These are phyloP conservation scores for Drosophila baimaii DNA, from an alignment of 1,140 invertebrate species.

Conservation along the genomic window DNA sequence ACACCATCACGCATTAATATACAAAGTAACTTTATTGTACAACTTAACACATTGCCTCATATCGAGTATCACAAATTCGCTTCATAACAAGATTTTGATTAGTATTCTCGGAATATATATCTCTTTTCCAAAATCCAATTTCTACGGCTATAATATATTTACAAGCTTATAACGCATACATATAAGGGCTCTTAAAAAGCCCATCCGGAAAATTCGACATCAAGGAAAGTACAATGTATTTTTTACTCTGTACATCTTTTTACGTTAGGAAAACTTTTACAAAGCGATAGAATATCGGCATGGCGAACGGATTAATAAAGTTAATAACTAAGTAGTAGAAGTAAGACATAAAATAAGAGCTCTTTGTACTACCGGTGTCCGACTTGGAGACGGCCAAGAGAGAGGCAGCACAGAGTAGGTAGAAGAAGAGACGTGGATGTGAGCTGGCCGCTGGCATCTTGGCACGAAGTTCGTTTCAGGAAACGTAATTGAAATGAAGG, in stretches of 20 bases:
- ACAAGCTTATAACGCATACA: conserved; percentile 41
- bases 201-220: conserved; percentile 44
- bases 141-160: conserved; percentile 38
- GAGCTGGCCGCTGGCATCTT: conserved; percentile 76
- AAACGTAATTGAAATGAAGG: conserved; percentile 35
- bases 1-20: conserved; percentile 17
- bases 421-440: conserved; percentile 78
- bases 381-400: conserved; percentile 76
- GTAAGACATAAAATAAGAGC: conserved; percentile 81
- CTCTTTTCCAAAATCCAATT: conserved; percentile 16
- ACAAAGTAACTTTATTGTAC: conserved; percentile 54
- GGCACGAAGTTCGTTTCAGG: conserved; percentile 13
- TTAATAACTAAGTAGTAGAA: conserved; percentile 80
- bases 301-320: conserved; percentile 81
- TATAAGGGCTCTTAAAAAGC: neutral
- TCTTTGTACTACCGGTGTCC: conserved; percentile 81
- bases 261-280: conserved; percentile 72
- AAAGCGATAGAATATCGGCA: conserved; percentile 80
- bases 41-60: conserved; percentile 46
- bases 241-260: conserved; percentile 5
- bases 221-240: conserved; percentile 7
- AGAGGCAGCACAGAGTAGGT: conserved; percentile 74
- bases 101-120: conserved; percentile 22
- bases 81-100: conserved; percentile 17
- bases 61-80: conserved; percentile 64